A percentile compares a stretch with the other conserved stretches of the same genome.
These are phyloP conservation scores for Hermatobates lingyangjiaoensis DNA, from an alignment of 1,140 invertebrate genomes.

Conservation along the genomic window DNA sequence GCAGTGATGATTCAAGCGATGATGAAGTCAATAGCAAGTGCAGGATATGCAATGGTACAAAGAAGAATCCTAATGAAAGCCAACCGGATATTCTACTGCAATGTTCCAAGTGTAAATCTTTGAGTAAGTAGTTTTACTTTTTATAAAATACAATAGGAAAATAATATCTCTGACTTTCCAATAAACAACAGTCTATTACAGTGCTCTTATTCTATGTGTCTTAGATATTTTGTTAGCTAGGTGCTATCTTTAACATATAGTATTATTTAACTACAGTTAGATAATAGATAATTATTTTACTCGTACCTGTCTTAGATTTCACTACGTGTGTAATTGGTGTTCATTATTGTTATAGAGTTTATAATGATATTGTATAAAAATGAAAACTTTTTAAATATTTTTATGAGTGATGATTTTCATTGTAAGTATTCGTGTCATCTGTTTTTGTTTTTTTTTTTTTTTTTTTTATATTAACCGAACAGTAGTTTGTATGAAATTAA, in stretches of 20 bases:
- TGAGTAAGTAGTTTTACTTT: constrained; percentile 31
- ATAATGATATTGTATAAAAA: too few relatives aligned
- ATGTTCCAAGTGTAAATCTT: constrained; percentile 52
- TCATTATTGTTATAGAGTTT: too few relatives aligned
- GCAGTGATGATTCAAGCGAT: constrained; percentile 1
- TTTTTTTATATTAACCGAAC: too few relatives aligned
- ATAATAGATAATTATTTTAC: not conserved
- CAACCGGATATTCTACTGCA: constrained; percentile 35
- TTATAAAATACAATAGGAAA: too few relatives aligned
- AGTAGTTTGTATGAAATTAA: too few relatives aligned
- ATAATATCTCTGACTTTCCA: too few relatives aligned
- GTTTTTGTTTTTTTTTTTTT: too few relatives aligned
- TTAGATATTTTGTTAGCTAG: not conserved
- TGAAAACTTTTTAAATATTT: too few relatives aligned
- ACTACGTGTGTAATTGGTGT: too few relatives aligned
- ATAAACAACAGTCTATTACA: not conserved
- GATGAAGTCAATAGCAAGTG: constrained; percentile 19
- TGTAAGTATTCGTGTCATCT: too few relatives aligned
- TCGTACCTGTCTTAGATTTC: not conserved
- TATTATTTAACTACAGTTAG: not conserved
- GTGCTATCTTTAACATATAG: not conserved
- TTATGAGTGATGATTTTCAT: too few relatives aligned
- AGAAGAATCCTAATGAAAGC: constrained; percentile 22
- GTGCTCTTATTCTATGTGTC: not conserved
- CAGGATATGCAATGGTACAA: constrained; percentile 26